Conservation (phyloP, 35 echinoderm and acorn worm species). For the Lytechinus pictus region DNA sequence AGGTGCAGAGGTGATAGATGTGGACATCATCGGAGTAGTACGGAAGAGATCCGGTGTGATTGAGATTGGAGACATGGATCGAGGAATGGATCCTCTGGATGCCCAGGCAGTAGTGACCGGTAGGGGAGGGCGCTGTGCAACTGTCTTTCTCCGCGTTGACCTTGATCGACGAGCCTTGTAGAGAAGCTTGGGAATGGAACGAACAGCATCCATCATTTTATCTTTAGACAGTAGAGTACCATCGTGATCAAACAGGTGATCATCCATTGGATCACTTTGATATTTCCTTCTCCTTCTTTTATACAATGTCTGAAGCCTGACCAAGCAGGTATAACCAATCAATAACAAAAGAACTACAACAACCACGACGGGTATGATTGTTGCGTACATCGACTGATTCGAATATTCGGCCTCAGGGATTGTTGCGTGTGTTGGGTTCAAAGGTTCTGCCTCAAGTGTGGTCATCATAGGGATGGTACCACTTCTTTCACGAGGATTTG, state of each 20-base stretch:
- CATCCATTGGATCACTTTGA: not conserved
- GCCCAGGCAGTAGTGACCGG: conserved; percentile 27
- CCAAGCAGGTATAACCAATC: not conserved
- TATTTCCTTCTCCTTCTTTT: not conserved
- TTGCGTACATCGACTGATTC: not conserved
- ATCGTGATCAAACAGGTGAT: conserved; percentile 5
- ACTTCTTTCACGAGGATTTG: not conserved
- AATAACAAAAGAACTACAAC: not conserved
- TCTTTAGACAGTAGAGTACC: not conserved
- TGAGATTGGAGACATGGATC: not conserved
- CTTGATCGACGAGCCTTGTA: not conserved
- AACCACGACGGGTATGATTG: not conserved
- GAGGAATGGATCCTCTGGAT: conserved; percentile 1
- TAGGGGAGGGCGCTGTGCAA: not conserved
- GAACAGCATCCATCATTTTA: conserved; percentile 24
- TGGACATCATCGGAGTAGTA: not conserved
- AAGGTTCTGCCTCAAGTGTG: not conserved
- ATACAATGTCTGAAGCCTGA: not conserved
- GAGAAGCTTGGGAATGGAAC: not conserved
- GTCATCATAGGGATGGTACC: not conserved
- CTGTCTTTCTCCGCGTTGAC: not conserved
- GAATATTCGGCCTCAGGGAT: not conserved
- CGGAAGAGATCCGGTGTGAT: conserved; percentile 1
- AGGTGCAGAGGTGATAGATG: not conserved
- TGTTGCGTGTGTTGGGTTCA: not conserved